Base-by-base conservation (phyloP, 2,797 vertebrate genomes). In the Neopelma chrysocephalum region DNA sequence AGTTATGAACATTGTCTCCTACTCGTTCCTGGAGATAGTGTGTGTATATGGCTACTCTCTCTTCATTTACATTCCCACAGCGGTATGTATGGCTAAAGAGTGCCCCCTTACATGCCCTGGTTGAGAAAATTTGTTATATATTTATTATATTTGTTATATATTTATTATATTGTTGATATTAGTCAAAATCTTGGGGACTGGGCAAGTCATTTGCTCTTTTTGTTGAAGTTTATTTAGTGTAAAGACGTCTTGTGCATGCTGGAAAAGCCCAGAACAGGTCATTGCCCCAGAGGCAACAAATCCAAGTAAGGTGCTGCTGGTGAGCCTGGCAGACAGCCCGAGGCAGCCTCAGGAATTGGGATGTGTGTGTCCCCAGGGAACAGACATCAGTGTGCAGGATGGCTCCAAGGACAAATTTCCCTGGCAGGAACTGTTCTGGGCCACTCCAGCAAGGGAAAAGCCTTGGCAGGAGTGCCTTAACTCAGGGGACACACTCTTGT, bases 21-120 rank as follows among this genome's bases (percentile, higher is more conserved):
- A 99, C 89, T 99, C 99, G 0, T 99, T 99, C 88, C 98, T 99
- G 98, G 99, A 99, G 98, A 99, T 99, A 2, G 98, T 99, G 90
- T 99, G 99, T 53, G 99, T 99, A 4, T 99, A 99, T 3, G 99
- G 99, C 93, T 99, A 99, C 94, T 99, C 99, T 3, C 99, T 99
- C 82, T 98, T 99, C 60, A 96, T 99, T 94, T 99, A 99, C 96
- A 98, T 99, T 85, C 99, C 99, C 92, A 99, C 99, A 23, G 99
- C 99, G 95, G 99, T 99, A 98, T 86, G 99, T 97, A 64, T 48
- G 64, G 32, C 66, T 64, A 1, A 61, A 10, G 73, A 42, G 21
- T 3, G 8, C 27, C 43, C 26, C 56, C 5, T 62, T 71, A 20
- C 27, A 0, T 20, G 38, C 54, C 36, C 47, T 62, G 20, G 9